Conservation (phyloP, 2,888 invertebrate species). For the Orthosia gothica region DNA sequence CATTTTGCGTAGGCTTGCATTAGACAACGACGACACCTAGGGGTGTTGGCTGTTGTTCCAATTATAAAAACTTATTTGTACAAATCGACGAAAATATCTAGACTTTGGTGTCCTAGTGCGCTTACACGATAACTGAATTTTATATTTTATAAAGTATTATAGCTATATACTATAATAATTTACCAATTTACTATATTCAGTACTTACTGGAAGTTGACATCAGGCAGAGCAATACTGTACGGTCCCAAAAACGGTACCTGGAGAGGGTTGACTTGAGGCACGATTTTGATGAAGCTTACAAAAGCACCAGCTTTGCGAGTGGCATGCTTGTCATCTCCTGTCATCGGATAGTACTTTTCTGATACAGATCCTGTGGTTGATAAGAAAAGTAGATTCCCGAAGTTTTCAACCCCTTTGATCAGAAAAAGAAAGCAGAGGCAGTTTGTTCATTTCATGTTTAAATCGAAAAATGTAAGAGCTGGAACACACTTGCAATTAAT, state of each 20-base stretch:
- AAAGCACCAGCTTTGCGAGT: conserved; percentile 50
- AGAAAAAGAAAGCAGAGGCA: conserved; percentile 1
- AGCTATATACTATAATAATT: too few species aligned
- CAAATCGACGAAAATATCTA: not conserved
- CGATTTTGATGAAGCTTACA: conserved; percentile 36
- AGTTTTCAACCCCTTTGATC: conserved; percentile 34
- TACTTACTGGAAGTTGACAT: conserved; percentile 46
- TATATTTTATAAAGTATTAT: too few species aligned
- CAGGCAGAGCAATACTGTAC: conserved; percentile 29
- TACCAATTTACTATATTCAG: not conserved
- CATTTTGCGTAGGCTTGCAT: not conserved
- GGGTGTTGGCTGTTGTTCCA: not conserved
- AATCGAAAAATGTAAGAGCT: too few species aligned
- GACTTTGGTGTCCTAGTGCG: not conserved
- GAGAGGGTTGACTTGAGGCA: conserved; percentile 50
- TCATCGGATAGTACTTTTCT: conserved; percentile 33
- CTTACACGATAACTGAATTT: not conserved
- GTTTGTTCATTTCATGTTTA: not conserved
- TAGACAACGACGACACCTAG: not conserved
- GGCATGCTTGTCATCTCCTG: conserved; percentile 40
- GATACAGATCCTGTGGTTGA: conserved; percentile 36
- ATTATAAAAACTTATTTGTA: not conserved
- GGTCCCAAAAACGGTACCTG: conserved; percentile 30
- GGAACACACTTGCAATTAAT: too few species aligned
- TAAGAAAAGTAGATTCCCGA: conserved; percentile 22